Percentiles rank a stretch among this genome's conserved stretches.
Conservation (phyloP, 2,888 invertebrate species). For the Ceriagrion tenellum region DNA sequence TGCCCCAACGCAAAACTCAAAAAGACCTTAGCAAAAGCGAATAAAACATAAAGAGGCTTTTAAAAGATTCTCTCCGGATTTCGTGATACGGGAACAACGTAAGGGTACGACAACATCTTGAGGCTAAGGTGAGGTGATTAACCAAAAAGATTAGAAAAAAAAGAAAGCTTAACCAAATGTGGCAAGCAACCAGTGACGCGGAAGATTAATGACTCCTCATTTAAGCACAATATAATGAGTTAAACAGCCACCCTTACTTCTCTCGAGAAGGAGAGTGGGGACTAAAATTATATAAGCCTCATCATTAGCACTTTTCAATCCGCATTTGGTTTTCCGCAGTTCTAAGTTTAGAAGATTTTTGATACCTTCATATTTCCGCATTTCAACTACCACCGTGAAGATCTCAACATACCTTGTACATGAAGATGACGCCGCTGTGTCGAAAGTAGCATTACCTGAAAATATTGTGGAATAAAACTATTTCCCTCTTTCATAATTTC, state of each 20-base stretch:
- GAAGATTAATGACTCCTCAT: background rate
- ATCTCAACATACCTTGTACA: no score
- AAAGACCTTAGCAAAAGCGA: background rate
- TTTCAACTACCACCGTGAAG: no score
- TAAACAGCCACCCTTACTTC: background rate
- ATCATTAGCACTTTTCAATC: background rate
- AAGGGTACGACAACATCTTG: background rate
- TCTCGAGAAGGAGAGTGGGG: background rate
- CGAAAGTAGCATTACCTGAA: no score
- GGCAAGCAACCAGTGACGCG: background rate
- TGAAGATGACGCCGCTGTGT: no score
- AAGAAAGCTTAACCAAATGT: background rate
- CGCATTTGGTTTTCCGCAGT: background rate
- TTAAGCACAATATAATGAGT: background rate
- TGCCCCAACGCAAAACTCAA: background rate
- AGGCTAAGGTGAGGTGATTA: background rate
- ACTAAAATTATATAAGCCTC: background rate
- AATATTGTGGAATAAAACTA: no score
- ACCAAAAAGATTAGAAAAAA: background rate
- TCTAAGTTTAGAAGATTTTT: no score
- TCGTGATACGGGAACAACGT: background rate
- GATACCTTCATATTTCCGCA: no score
- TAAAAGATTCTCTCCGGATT: background rate
- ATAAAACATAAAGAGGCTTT: background rate
- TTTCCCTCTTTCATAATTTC: no score